These are phyloP conservation scores for Indri indri DNA, from an alignment of 2,113 vertebrate genomes.

Conservation along the genomic window DNA sequence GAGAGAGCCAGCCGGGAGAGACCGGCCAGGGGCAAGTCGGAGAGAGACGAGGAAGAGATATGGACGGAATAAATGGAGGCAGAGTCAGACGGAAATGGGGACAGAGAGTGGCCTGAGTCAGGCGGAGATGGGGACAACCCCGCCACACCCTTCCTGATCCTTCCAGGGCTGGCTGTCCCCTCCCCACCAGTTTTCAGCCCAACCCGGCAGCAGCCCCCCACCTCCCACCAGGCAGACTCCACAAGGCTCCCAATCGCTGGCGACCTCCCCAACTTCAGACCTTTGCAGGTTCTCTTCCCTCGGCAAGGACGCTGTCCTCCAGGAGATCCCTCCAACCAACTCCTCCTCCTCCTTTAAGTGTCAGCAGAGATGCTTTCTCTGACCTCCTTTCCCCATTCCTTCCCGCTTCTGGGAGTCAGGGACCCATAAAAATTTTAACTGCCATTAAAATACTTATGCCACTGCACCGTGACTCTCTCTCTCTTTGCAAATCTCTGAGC, in stretches of 20 bases:
- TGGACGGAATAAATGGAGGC: too few relatives aligned
- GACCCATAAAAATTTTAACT: too few relatives aligned
- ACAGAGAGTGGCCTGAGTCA: not conserved
- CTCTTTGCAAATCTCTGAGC: not conserved
- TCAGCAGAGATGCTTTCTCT: not conserved
- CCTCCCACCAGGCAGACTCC: not conserved
- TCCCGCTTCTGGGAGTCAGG: not conserved
- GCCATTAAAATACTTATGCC: not conserved
- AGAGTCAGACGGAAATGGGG: not conserved
- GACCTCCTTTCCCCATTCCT: not conserved
- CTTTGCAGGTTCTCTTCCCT: not conserved
- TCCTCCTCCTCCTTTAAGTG: not conserved
- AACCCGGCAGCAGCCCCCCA: not conserved
- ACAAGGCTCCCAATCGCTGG: not conserved
- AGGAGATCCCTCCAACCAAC: not conserved
- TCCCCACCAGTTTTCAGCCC: not conserved
- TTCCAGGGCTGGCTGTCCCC: not conserved
- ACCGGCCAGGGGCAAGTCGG: too few relatives aligned
- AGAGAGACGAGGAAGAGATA: not conserved
- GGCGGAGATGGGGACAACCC: not conserved
- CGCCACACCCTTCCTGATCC: not conserved
- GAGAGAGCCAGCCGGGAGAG: not conserved
- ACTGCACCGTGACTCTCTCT: not conserved
- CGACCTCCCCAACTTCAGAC: not conserved
- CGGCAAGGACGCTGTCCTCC: not conserved